A percentile compares a stretch with the other conserved stretches of the same genome.
These are phyloP conservation scores for Neuroterus valhalla DNA, from an alignment of 1,140 invertebrate genomes.

Conservation along the genomic window DNA sequence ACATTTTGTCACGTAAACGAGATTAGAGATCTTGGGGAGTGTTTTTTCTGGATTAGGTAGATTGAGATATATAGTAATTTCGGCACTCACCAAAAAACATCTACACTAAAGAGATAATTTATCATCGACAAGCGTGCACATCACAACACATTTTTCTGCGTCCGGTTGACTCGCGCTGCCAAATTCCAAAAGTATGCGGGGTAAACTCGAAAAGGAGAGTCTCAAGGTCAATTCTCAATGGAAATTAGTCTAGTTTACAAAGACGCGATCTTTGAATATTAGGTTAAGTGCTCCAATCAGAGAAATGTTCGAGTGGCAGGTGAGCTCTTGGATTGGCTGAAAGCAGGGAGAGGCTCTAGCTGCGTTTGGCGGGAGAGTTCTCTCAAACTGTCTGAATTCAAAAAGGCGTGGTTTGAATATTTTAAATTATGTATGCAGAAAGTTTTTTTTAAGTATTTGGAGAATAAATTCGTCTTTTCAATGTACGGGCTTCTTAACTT, in stretches of 20 bases:
- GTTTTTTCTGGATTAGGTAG: not conserved
- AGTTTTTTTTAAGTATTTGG: too few species aligned
- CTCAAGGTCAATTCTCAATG: conserved; percentile 1
- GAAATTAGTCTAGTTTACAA: not conserved
- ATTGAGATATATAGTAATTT: not conserved
- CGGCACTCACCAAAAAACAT: conserved; percentile 50
- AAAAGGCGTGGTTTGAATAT: not conserved
- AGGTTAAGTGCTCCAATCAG: not conserved
- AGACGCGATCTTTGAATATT: not conserved
- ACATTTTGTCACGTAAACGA: conserved; percentile 11
- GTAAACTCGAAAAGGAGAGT: not conserved
- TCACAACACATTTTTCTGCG: conserved; percentile 49
- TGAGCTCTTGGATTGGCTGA: not conserved
- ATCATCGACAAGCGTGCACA: conserved; percentile 58
- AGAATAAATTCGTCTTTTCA: too few species aligned
- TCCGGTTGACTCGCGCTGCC: conserved; percentile 23
- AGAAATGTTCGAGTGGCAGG: not conserved
- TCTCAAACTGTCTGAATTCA: conserved; percentile 2
- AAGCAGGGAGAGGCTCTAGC: not conserved
- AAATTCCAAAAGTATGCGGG: not conserved
- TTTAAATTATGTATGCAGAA: not conserved
- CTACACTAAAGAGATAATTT: conserved; percentile 42
- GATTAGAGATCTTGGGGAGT: conserved; percentile 11
- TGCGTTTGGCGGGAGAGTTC: not conserved
- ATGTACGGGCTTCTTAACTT: too few species aligned